phyloP scores from a whole-genome alignment of 1,140 invertebrate genomes.

The Chelonus insularis region DNA sequence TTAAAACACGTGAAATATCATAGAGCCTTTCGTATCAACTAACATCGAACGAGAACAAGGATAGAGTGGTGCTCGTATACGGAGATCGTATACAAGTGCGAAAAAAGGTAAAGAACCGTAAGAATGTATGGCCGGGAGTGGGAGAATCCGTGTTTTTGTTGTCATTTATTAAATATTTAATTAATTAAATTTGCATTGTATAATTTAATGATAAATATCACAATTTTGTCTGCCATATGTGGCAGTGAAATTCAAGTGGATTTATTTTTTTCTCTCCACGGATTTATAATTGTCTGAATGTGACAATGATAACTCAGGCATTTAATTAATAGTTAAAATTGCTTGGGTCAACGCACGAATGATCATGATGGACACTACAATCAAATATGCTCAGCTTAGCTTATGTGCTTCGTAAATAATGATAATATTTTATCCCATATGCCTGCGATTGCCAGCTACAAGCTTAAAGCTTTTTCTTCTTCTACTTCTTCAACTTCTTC shows the following conservation, averaged over 20 bases:
- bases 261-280: neutral
- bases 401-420: neutral
- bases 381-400: neutral
- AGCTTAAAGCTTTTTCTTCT: neutral
- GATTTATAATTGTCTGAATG: neutral
- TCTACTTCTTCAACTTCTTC: neutral
- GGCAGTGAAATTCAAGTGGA: neutral
- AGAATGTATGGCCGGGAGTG: no score
- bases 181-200: no score
- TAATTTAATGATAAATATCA: no score
- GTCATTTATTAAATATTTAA: no score
- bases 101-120: slow-evolving; percentile 60
- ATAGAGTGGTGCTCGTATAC: slow-evolving; percentile 65
- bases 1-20: slow-evolving; percentile 20
- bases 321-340: neutral
- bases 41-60: slow-evolving; percentile 58
- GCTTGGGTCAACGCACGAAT: neutral
- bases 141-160: no score
- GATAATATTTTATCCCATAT: neutral
- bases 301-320: neutral
- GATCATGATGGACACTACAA: neutral
- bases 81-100: slow-evolving; percentile 64
- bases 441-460: neutral
- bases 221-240: no score
- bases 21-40: slow-evolving; percentile 59